A percentile compares a stretch with the other conserved stretches of the same genome.
Conservation (phyloP, 2,113 vertebrate genomes). For the Ceuthmochares aereus region DNA sequence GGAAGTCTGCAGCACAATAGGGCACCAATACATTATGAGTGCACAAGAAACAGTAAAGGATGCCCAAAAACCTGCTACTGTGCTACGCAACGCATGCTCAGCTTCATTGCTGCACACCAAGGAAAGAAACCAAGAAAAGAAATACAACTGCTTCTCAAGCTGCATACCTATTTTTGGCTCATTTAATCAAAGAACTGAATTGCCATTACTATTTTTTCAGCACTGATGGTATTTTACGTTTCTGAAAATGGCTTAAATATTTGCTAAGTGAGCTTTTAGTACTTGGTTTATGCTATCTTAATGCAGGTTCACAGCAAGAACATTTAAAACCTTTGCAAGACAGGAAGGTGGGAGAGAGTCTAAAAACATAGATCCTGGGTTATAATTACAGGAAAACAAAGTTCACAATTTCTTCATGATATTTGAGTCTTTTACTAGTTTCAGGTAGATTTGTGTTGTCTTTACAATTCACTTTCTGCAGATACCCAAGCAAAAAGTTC, state of each 20-base stretch:
- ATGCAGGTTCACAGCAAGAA: neutral
- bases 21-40: neutral
- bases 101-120: neutral
- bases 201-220: neutral
- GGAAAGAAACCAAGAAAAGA: neutral
- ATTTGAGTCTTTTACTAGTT: neutral
- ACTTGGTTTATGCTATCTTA: neutral
- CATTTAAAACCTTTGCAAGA: neutral
- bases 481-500: neutral
- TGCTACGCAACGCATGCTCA: neutral
- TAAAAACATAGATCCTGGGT: neutral
- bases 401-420: neutral
- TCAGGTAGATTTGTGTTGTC: neutral
- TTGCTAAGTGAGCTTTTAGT: neutral
- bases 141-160: neutral
- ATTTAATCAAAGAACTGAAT: neutral
- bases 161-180: neutral
- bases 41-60: neutral
- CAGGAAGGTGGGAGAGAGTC: neutral
- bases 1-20: neutral
- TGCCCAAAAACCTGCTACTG: neutral
- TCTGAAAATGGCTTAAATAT: neutral
- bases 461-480: neutral
- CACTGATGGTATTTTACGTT: neutral
- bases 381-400: neutral